These are phyloP conservation scores for Craterocephalus amniculus DNA, from an alignment of 2,797 vertebrate species.

Conservation along the genomic window DNA sequence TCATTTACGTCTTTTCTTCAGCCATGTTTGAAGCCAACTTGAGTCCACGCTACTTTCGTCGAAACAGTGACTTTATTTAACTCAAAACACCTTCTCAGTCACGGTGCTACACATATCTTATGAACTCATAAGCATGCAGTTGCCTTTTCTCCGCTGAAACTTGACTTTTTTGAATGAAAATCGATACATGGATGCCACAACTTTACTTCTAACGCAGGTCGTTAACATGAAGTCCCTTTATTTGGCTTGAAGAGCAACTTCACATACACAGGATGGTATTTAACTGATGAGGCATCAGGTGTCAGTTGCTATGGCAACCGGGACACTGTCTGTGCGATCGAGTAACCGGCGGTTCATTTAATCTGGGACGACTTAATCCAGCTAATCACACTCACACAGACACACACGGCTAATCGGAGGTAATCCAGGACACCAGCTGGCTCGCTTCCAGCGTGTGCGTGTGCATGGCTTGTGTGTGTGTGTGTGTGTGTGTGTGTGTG, in stretches of 20 bases:
- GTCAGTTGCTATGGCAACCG: constrained; percentile 23
- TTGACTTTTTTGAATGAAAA: too few relatives aligned
- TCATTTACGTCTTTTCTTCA: too few relatives aligned
- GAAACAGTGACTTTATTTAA: too few relatives aligned
- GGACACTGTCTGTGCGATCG: constrained; percentile 9
- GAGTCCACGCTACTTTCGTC: too few relatives aligned
- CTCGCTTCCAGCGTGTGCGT: constrained; percentile 39
- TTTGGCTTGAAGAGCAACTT: not conserved
- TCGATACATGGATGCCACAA: too few relatives aligned
- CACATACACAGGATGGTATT: not conserved
- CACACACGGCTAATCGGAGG: constrained; percentile 61
- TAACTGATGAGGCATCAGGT: constrained; percentile 23
- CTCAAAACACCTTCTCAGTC: too few relatives aligned
- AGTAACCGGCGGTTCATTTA: constrained; percentile 43
- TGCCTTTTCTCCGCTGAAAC: too few relatives aligned
- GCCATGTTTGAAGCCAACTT: too few relatives aligned
- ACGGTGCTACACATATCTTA: too few relatives aligned
- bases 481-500: constrained; percentile 3
- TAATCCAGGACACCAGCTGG: constrained; percentile 70
- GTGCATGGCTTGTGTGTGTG: not conserved
- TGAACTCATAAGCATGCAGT: too few relatives aligned
- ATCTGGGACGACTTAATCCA: constrained; percentile 52
- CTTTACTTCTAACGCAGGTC: not conserved
- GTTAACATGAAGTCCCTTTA: not conserved
- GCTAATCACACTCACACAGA: constrained; percentile 37